A percentile compares a stretch with the other conserved stretches of the same genome.
phyloP scores from a whole-genome alignment of 2,113 vertebrate species.

The Pagrus major region DNA sequence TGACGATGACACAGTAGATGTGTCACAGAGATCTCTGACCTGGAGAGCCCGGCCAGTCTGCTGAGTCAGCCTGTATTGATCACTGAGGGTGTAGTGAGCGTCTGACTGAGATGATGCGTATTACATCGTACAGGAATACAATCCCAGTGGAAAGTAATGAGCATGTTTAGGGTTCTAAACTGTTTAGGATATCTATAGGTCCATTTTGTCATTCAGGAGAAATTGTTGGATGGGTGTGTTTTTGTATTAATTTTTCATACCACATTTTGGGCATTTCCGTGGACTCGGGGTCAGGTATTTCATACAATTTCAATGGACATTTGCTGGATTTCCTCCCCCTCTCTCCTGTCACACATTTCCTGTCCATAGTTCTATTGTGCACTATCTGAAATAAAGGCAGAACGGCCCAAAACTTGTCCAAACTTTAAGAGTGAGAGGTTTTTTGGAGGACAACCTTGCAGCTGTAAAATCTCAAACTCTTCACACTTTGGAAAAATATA shows the following conservation, averaged over 20 bases:
- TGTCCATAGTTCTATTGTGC: neutral
- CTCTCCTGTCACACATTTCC: neutral
- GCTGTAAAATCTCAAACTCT: neutral
- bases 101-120: neutral
- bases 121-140: neutral
- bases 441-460: neutral
- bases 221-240: no score
- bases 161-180: neutral
- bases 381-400: neutral
- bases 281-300: neutral
- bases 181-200: neutral
- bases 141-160: neutral
- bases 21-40: constrained; percentile 34
- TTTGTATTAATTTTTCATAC: neutral
- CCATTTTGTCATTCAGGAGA: neutral
- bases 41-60: constrained; percentile 20
- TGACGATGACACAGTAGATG: constrained; percentile 47
- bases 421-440: neutral
- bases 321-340: neutral
- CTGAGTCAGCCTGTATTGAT: constrained; percentile 62
- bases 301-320: neutral
- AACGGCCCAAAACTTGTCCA: neutral
- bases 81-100: constrained; percentile 9
- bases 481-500: neutral
- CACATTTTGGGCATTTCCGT: no score